phyloP scores from a whole-genome alignment of 2,888 invertebrate genomes.

The Apodemia zela region DNA sequence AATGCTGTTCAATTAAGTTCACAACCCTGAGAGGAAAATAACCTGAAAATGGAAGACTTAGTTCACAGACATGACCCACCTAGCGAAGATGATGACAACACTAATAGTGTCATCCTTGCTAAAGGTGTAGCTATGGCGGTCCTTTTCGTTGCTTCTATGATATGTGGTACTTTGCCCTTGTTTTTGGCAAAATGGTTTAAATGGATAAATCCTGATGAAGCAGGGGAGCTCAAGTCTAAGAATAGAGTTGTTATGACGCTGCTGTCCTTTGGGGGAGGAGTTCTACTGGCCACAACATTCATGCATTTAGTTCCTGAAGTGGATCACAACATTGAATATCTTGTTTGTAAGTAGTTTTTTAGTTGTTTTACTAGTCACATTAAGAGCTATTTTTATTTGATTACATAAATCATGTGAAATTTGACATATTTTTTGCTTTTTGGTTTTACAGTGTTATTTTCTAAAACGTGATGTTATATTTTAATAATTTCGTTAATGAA shows the following conservation, averaged over 20 bases:
- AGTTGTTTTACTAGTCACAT: not conserved
- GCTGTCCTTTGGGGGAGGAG: slow-evolving; percentile 92
- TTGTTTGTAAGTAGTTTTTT: slow-evolving; percentile 71
- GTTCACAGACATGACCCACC: slow-evolving; percentile 30
- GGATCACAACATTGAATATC: slow-evolving; percentile 82
- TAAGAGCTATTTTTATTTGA: not conserved
- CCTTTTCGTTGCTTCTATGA: slow-evolving; percentile 86
- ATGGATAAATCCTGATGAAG: slow-evolving; percentile 75
- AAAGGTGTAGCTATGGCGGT: slow-evolving; percentile 90
- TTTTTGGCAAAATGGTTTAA: slow-evolving; percentile 83
- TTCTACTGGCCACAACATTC: slow-evolving; percentile 89
- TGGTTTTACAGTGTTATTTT: no score
- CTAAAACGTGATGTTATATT: no score
- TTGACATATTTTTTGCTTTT: no score
- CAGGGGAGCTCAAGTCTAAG: slow-evolving; percentile 68
- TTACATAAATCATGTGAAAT: no score
- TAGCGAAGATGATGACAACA: slow-evolving; percentile 36
- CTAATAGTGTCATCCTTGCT: slow-evolving; percentile 80
- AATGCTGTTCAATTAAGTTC: slow-evolving; percentile 41
- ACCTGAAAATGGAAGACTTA: slow-evolving; percentile 34
- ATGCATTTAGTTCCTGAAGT: slow-evolving; percentile 91
- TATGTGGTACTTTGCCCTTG: slow-evolving; percentile 88
- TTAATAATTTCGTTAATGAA: no score
- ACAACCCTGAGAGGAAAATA: slow-evolving; percentile 27
- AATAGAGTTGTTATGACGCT: slow-evolving; percentile 80